Evolutionary conservation across 2,113 vertebrate genomes (phyloP).

Genomic region (Illadopsis cleaveri): DNA sequence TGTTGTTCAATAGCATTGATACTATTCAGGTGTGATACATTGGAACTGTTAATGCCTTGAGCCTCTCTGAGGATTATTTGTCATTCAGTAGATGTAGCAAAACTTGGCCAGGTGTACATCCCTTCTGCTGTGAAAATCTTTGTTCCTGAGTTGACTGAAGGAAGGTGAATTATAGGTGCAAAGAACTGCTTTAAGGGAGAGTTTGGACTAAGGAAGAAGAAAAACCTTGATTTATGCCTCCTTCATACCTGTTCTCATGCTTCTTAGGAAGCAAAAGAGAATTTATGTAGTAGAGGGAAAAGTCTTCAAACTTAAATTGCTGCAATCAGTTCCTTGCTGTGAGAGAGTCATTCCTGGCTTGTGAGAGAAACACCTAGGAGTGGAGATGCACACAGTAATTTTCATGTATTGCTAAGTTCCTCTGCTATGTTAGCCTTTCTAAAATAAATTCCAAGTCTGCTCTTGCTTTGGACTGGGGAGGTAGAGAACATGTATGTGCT

Average conservation of each 20-base stretch:
- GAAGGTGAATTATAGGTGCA: background rate
- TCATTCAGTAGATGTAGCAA: background rate
- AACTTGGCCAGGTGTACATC: background rate
- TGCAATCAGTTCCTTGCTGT: background rate
- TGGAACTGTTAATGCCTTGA: background rate
- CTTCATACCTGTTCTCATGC: background rate
- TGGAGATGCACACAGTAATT: background rate
- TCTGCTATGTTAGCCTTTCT: background rate
- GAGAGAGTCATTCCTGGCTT: background rate
- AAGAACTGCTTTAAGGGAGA: background rate
- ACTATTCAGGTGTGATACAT: background rate
- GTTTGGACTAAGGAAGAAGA: background rate
- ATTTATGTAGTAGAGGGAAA: background rate
- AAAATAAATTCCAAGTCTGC: background rate
- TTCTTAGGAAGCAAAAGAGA: background rate
- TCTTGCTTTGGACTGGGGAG: background rate
- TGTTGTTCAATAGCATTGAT: background rate
- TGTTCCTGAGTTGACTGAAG: background rate
- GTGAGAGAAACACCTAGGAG: background rate
- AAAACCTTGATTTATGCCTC: background rate
- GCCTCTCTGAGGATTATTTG: background rate
- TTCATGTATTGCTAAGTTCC: background rate
- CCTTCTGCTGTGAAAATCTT: background rate
- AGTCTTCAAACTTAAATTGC: background rate
- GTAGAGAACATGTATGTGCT: background rate